phyloP scores from a whole-genome alignment of 92 coral and sea anemone species.

The Actinernus sp. region DNA sequence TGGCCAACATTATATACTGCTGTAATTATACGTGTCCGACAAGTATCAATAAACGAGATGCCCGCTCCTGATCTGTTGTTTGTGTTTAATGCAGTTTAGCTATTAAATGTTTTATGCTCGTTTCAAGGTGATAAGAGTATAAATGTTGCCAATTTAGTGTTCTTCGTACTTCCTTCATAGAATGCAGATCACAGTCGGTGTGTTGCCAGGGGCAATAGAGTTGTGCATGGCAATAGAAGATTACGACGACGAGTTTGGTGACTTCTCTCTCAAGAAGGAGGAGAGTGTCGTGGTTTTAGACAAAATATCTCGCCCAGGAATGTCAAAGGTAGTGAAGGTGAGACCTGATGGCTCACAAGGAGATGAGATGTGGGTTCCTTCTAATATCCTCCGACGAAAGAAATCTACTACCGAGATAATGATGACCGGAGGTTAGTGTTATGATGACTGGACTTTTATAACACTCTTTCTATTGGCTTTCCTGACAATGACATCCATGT shows the following conservation, averaged over 20 bases:
- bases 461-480: no score
- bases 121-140: no score
- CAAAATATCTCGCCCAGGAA: constrained; percentile 74
- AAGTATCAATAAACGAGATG: no score
- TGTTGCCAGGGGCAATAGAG: constrained; percentile 75
- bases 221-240: constrained; percentile 77
- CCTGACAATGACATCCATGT: no score
- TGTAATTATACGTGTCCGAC: no score
- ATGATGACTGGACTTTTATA: no score
- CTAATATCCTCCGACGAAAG: constrained; percentile 62
- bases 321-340: constrained; percentile 80
- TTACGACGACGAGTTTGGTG: constrained; percentile 79
- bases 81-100: no score
- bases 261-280: constrained; percentile 70
- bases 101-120: no score
- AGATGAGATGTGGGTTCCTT: constrained; percentile 88
- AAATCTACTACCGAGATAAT: constrained; percentile 84
- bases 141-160: no score
- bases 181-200: constrained; percentile 73
- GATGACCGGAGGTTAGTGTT: constrained; percentile 58
- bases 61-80: no score
- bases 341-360: constrained; percentile 82
- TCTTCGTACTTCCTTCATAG: constrained; percentile 45
- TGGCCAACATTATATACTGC: no score
- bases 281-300: constrained; percentile 85